Evolutionary conservation across 2,797 vertebrate genomes (phyloP), one percentile per base, ranked within the genome.

Genomic region (Furcifer pardalis): DNA sequence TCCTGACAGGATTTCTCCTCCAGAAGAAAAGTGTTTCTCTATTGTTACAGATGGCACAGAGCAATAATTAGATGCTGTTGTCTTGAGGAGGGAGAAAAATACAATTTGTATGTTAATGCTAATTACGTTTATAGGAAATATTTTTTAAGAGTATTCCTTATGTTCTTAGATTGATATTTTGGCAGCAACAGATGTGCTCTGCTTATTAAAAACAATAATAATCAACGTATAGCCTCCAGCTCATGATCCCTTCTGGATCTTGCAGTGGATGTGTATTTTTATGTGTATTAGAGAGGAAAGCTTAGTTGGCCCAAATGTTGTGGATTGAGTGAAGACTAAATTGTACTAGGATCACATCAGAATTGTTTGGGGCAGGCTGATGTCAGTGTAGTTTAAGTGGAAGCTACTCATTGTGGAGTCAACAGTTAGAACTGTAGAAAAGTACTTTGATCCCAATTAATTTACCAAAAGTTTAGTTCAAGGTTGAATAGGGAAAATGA

Each of bases 51-150:
- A 76, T 81, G 42, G 42, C 21, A 12, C 63, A 77, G 30, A 37
- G 52, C n/a, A 35, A 23, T 80, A 69, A 62, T 80, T 80, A 60
- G 46, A 82, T 23, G 75, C 13, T 9, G 35, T 69, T 79, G 7
- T 75, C 42, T 68, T 60, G 7, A 76, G 40, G 13, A 80, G 60
- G 69, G 30, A 66, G 32, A 19, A 62, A 79, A 83, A 79, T 80
- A 37, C n/a, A 40, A 15, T 87, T 79, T 80, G 21, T 79, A 30
- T 68, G 49, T 75, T 76, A 68, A 46, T 76, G 72, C 37, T 85
- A 76, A 81, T 68, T 85, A 76, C 69, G 65, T 69, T 76, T 59
- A 81, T 60, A 85, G 68, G 66, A 59, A 4, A 32, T 76, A 37
- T 77, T 8, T 44, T 37, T 17, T 44, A 32, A 62, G 30, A 25